phyloP scores from a whole-genome alignment of 2,113 vertebrate species.

The Reinhardtius hippoglossoides region DNA sequence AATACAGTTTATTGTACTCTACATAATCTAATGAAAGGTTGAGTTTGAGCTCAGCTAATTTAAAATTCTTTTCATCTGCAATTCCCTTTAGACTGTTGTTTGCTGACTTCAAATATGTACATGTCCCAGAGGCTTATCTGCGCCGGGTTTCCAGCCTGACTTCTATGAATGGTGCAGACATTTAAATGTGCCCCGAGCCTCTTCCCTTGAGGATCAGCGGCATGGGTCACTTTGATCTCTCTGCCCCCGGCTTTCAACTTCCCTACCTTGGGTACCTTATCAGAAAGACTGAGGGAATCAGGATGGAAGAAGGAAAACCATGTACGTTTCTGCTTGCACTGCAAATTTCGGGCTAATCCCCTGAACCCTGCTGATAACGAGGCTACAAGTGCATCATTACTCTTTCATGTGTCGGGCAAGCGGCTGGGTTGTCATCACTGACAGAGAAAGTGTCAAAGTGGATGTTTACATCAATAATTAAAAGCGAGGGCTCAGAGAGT shows the following conservation, averaged over 20 bases:
- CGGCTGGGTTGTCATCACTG: constrained; percentile 58
- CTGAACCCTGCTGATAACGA: constrained; percentile 41
- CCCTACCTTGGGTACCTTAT: constrained; percentile 57
- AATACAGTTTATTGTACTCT: constrained; percentile 7
- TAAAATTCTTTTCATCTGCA: constrained; percentile 43
- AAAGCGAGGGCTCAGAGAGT: constrained; percentile 49
- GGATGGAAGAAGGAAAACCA: constrained; percentile 6
- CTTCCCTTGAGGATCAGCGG: constrained; percentile 45
- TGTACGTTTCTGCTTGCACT: constrained; percentile 44
- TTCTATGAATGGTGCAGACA: constrained; percentile 28
- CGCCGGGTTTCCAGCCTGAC: constrained; percentile 33
- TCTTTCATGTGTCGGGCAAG: constrained; percentile 69
- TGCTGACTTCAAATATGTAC: constrained; percentile 47
- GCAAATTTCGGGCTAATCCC: constrained; percentile 67
- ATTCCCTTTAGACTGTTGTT: constrained; percentile 56
- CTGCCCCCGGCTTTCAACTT: constrained; percentile 50
- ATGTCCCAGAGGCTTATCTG: constrained; percentile 39
- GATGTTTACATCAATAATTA: constrained; percentile 79
- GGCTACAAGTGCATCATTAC: constrained; percentile 63
- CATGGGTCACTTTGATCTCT: constrained; percentile 64
- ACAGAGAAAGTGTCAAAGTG: constrained; percentile 70
- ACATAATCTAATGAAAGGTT: constrained; percentile 7
- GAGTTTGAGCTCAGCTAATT: constrained; percentile 10
- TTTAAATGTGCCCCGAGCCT: constrained; percentile 53
- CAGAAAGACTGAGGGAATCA: constrained; percentile 18